Evolutionary conservation across 1,140 invertebrate genomes (phyloP).

Genomic region (Ericerus pela): DNA sequence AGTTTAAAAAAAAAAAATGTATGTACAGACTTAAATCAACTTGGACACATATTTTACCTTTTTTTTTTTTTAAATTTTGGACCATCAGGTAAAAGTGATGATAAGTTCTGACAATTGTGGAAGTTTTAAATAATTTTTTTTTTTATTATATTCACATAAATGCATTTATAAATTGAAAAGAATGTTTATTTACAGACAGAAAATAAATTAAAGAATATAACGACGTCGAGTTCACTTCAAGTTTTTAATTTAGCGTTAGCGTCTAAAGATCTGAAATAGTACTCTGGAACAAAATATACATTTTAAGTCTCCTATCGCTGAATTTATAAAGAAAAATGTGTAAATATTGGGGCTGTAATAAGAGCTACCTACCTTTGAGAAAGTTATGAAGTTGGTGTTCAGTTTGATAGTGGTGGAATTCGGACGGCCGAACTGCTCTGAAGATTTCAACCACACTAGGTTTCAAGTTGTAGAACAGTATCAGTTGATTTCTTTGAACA

Average conservation of each 20-base stretch:
- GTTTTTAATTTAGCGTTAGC: not conserved
- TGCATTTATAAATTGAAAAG: too few species aligned
- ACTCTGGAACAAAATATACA: constrained; percentile 4
- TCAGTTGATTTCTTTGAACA: constrained; percentile 47
- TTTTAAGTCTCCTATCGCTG: constrained; percentile 12
- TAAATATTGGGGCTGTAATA: constrained; percentile 5
- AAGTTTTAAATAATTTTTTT: too few species aligned
- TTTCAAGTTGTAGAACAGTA: constrained; percentile 59
- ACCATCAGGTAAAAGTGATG: too few species aligned
- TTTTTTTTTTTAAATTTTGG: too few species aligned
- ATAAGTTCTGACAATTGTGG: too few species aligned
- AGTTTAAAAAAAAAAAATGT: too few species aligned
- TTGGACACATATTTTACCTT: too few species aligned
- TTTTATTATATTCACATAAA: too few species aligned
- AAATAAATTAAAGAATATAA: not conserved
- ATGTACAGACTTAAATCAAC: too few species aligned
- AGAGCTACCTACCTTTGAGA: constrained; percentile 29
- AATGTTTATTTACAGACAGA: too few species aligned
- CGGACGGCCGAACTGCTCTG: constrained; percentile 49
- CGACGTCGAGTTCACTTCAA: constrained; percentile 13
- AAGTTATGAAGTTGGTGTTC: constrained; percentile 45
- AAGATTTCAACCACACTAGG: constrained; percentile 51
- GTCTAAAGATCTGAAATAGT: not conserved
- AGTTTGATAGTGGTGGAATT: constrained; percentile 45
- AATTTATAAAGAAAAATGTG: constrained; percentile 11